Evolutionary conservation across 2,888 invertebrate species (phyloP).

Genomic region (Taenaris catops): DNA sequence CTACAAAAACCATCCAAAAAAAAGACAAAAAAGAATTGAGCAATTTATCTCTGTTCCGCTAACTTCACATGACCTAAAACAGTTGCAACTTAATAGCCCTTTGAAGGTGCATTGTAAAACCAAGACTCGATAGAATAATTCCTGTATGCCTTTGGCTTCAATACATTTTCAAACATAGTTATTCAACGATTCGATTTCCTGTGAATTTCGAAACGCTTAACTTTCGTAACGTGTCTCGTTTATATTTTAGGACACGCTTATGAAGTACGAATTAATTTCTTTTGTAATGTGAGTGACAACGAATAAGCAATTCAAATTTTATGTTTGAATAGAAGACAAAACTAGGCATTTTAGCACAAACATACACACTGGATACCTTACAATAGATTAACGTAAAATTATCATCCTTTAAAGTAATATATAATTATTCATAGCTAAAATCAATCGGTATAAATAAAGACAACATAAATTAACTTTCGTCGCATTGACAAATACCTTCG

Average conservation of each 20-base stretch:
- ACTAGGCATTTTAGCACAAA: neutral
- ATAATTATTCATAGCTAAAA: neutral
- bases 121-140: constrained; percentile 8
- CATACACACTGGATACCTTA: neutral
- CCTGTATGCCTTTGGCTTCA: constrained; percentile 6
- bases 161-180: constrained; percentile 19
- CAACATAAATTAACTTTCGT: too few species aligned
- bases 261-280: neutral
- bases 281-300: neutral
- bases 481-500: too few species aligned
- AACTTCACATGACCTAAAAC: too few species aligned
- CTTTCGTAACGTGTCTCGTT: constrained; percentile 15
- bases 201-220: constrained; percentile 19
- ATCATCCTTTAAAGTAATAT: neutral
- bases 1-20: constrained; percentile 1
- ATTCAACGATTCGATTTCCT: constrained; percentile 22
- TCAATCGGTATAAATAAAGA: neutral
- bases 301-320: neutral
- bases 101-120: constrained; percentile 2
- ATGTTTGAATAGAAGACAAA: too few species aligned
- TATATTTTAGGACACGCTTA: constrained; percentile 4
- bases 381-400: neutral
- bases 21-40: too few species aligned
- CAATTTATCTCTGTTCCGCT: constrained; percentile 11
- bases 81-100: constrained; percentile 17